Evolutionary conservation across 2,113 vertebrate species (phyloP).

Genomic region (Python bivittatus): DNA sequence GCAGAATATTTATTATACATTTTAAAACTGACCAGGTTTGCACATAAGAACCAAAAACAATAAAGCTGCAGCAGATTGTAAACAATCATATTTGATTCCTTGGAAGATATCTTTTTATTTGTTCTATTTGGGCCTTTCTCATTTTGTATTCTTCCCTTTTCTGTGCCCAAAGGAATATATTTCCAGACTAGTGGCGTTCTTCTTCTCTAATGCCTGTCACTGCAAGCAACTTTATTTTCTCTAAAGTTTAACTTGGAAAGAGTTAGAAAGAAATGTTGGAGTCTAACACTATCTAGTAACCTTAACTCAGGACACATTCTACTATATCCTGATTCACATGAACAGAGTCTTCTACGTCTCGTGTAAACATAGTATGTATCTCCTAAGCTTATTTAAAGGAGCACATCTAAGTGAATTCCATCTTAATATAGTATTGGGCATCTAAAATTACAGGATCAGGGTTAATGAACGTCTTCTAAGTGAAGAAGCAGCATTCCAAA

Average conservation of each 20-base stretch:
- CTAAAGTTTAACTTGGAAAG: conserved; percentile 24
- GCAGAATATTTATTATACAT: not conserved
- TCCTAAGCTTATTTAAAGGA: not conserved
- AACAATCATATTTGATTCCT: not conserved
- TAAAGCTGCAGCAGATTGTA: not conserved
- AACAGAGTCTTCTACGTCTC: not conserved
- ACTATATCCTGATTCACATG: not conserved
- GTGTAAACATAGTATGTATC: not conserved
- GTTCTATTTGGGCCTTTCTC: not conserved
- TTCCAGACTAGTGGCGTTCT: not conserved
- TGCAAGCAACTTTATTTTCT: conserved; percentile 9
- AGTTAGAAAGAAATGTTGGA: not conserved
- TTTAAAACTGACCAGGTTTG: not conserved
- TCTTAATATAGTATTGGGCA: not conserved
- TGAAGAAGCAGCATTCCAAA: not conserved
- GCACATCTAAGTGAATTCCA: not conserved
- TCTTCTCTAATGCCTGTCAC: not conserved
- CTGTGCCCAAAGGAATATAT: not conserved
- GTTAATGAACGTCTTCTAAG: not conserved
- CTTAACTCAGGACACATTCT: not conserved
- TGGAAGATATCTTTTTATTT: not conserved
- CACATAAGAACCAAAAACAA: not conserved
- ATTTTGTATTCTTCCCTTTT: not conserved
- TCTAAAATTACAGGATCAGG: not conserved
- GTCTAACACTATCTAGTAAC: not conserved